These are phyloP conservation scores for Tachycineta bicolor DNA, from an alignment of 2,113 vertebrate species.

Conservation along the genomic window DNA sequence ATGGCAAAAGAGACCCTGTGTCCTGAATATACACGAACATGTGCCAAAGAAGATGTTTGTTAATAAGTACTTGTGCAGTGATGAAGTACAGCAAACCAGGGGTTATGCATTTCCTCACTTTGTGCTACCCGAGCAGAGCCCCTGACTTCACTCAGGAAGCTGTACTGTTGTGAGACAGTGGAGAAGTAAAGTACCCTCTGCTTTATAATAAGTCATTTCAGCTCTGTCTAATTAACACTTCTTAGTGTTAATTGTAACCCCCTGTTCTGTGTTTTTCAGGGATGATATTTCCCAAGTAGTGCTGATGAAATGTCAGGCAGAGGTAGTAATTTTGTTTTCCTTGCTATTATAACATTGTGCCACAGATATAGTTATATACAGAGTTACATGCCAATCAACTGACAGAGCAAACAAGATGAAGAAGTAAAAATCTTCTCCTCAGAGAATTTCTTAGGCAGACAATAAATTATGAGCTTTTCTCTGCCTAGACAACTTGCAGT, in stretches of 20 bases:
- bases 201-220: slow-evolving; percentile 52
- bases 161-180: slow-evolving; percentile 32
- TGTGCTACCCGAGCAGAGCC: background rate
- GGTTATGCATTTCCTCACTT: slow-evolving; percentile 20
- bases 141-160: slow-evolving; percentile 39
- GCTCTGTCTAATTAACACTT: slow-evolving; percentile 71
- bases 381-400: slow-evolving; percentile 62
- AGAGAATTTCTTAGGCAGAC: slow-evolving; percentile 38
- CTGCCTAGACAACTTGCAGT: background rate
- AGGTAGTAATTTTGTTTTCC: slow-evolving; percentile 64
- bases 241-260: slow-evolving; percentile 71
- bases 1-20: slow-evolving; percentile 9
- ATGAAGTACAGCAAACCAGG: slow-evolving; percentile 17
- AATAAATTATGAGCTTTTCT: slow-evolving; percentile 40
- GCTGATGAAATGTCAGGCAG: slow-evolving; percentile 65
- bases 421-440: slow-evolving; percentile 39
- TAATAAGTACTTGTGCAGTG: slow-evolving; percentile 18
- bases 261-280: slow-evolving; percentile 58
- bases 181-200: slow-evolving; percentile 48
- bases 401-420: slow-evolving; percentile 54
- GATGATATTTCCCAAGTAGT: slow-evolving; percentile 59
- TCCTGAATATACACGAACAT: background rate
- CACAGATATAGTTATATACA: slow-evolving; percentile 67
- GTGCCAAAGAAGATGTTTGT: background rate
- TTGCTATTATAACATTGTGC: slow-evolving; percentile 70